These are phyloP conservation scores for Semaprochilodus insignis DNA, from an alignment of 2,797 vertebrate genomes.

Conservation along the genomic window DNA sequence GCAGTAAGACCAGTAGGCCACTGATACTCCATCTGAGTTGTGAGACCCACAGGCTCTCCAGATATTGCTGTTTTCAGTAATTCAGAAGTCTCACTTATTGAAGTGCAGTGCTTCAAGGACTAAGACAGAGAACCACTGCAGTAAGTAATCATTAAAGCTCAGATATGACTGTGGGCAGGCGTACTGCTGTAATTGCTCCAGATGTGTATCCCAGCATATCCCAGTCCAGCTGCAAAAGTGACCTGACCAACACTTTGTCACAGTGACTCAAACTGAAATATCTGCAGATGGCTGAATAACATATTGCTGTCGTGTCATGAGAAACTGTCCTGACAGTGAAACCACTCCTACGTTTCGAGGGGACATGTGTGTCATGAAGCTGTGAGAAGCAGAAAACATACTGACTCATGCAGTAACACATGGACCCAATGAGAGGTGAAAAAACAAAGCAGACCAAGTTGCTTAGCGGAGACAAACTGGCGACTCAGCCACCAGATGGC, in stretches of 20 bases:
- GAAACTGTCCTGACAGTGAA: slow-evolving; percentile 14
- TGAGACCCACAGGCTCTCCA: not conserved
- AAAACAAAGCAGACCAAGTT: not conserved
- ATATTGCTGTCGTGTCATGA: not conserved
- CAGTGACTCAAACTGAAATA: slow-evolving; percentile 11
- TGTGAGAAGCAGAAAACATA: not conserved
- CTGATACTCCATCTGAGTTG: not conserved
- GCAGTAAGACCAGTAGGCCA: too few species aligned
- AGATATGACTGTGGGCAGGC: not conserved
- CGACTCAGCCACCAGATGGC: slow-evolving; percentile 10
- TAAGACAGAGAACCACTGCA: not conserved
- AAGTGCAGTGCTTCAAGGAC: not conserved
- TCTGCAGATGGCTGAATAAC: slow-evolving; percentile 14
- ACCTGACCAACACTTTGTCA: slow-evolving; percentile 10
- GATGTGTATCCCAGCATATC: not conserved
- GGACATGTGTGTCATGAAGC: not conserved
- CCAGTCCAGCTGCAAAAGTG: slow-evolving; percentile 1
- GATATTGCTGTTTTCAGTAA: not conserved
- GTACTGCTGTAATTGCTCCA: slow-evolving; percentile 3
- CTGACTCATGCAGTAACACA: not conserved
- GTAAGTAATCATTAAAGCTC: not conserved
- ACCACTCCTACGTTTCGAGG: not conserved
- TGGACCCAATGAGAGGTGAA: not conserved
- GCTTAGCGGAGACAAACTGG: not conserved
- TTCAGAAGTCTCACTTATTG: not conserved